Conservation (phyloP, 2,113 vertebrate species). For the Scopus umbretta region DNA sequence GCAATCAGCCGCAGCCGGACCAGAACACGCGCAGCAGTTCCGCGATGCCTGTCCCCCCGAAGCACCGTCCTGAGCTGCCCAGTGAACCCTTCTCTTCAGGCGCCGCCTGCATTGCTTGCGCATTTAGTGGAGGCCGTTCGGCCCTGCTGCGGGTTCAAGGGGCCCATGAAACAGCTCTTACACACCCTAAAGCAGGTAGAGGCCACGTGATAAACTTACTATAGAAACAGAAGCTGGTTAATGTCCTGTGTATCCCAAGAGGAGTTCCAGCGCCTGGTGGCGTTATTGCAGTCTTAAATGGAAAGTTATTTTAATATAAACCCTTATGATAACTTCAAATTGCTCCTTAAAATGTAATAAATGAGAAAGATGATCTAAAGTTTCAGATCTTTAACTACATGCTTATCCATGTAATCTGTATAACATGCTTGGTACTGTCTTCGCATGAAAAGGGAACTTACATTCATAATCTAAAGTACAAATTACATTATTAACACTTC, state of each 20-base stretch:
- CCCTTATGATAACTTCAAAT: background rate
- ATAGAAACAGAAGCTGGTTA: background rate
- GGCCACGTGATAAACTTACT: background rate
- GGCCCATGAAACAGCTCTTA: no score
- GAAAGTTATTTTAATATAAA: background rate
- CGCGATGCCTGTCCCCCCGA: background rate
- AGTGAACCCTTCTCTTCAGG: background rate
- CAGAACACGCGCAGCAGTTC: background rate
- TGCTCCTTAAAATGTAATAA: background rate
- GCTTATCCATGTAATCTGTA: background rate
- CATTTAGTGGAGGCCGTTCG: no score
- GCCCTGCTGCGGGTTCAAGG: background rate
- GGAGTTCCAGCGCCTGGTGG: rapidly evolving
- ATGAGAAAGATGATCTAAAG: background rate
- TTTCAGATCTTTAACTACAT: background rate
- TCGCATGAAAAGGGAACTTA: background rate
- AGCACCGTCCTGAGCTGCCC: rapidly evolving
- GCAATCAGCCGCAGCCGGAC: background rate
- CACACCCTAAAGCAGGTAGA: background rate
- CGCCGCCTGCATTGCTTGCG: background rate
- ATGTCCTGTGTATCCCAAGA: background rate
- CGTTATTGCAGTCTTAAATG: background rate
- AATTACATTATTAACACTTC: background rate
- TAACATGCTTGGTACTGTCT: background rate
- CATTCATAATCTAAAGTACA: background rate